Evolutionary conservation across 2,888 invertebrate genomes (phyloP), one percentile per base, ranked within the genome.

Genomic region (Amiota minor): DNA sequence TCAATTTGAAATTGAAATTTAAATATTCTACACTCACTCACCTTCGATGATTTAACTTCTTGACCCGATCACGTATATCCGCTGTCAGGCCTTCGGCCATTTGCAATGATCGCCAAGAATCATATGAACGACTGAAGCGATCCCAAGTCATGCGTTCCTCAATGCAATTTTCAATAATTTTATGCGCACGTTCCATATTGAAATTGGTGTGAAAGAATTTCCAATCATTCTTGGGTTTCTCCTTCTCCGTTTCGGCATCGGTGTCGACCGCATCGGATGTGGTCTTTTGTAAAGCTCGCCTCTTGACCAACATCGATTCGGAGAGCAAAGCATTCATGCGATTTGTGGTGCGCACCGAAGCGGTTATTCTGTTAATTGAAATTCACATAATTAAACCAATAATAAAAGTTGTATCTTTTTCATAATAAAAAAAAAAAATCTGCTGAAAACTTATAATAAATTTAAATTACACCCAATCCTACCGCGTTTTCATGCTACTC

Each of bases 291-390:
- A 86, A 35, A 1, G 85, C 87, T 1, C 81, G 80, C n/a, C 88
- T 80, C 49, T 86, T 82, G 46, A 79, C 85, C 46, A 87, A 73
- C 82, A 89, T 83, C 8, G 89, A 86, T 75, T 90, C 89, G 45
- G 89, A 89, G 46, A 89, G 86, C 67, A 89, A 70, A 0, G 89
- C 88, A 84, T 90, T 89, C 88, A 89, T 90, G 49, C 89, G 89
- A 77, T 83, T 89, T 65, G 90, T 89, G 56, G 89, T 89, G 20
- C 89, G 88, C 76, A 89, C 89, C 4, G 90, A 89, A 35, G 89
- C 88, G 49, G 89, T 89, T 74, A 89, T 89, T 67, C 90, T 89
- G 76, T 71, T 70, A 72, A 45, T 73, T 61, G 35, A 23, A 49
- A 45, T 14, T 14, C 49, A 11, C 35, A 35, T 35, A 35, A 35